Conservation (phyloP, 2,888 invertebrate species). For the Trilocha varians region DNA sequence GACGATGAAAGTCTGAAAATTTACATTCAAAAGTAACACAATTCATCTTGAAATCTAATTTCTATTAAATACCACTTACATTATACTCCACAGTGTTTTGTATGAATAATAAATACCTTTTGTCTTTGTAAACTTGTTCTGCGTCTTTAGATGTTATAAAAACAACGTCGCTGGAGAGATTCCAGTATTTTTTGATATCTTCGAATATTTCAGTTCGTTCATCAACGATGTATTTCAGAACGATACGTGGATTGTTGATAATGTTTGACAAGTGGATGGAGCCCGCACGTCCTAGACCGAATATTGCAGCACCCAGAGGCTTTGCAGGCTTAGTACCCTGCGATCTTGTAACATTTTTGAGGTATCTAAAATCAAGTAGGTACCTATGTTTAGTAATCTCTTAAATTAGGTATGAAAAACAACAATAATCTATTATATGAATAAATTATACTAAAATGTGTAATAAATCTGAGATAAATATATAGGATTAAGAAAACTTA, state of each 20-base stretch:
- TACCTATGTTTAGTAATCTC: neutral
- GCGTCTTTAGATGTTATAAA: constrained; percentile 64
- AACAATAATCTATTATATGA: no score
- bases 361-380: constrained; percentile 38
- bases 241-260: constrained; percentile 53
- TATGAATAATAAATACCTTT: constrained; percentile 39
- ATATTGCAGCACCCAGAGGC: constrained; percentile 63
- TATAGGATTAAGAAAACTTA: constrained; percentile 28
- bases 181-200: constrained; percentile 63
- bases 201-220: constrained; percentile 55
- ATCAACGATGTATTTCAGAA: constrained; percentile 73
- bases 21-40: constrained; percentile 8
- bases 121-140: constrained; percentile 64
- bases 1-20: no score
- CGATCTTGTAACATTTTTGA: constrained; percentile 44
- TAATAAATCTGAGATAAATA: no score
- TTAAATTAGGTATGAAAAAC: no score
- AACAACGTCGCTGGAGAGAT: constrained; percentile 47
- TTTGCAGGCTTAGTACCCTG: no score
- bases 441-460: no score
- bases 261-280: constrained; percentile 72
- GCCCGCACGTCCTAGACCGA: constrained; percentile 75
- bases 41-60: neutral
- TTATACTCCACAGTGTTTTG: no score
- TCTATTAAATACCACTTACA: neutral